Conservation (phyloP, 2,888 invertebrate genomes). For the Achlya flavicornis region DNA sequence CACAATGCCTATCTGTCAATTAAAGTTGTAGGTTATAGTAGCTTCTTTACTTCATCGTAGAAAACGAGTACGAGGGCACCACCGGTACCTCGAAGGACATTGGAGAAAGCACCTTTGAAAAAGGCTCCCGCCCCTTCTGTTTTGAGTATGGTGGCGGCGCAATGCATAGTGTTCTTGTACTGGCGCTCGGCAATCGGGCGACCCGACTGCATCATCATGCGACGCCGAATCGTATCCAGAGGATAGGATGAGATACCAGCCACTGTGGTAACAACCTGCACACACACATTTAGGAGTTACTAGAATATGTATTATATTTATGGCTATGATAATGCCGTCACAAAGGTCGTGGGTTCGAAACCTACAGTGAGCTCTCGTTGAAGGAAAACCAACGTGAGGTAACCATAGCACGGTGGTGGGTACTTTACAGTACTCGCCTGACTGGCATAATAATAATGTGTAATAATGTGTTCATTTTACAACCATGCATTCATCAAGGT, state of each 20-base stretch:
- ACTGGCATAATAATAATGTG: too few relatives aligned
- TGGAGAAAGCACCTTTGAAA: constrained; percentile 98
- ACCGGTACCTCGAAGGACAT: constrained; percentile 95
- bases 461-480: too few relatives aligned
- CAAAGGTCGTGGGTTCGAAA: too few relatives aligned
- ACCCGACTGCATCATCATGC: constrained; percentile 99
- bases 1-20: neutral
- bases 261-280: constrained; percentile 85
- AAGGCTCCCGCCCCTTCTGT: constrained; percentile 93
- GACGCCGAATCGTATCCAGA: constrained; percentile 96
- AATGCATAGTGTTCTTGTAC: constrained; percentile 96
- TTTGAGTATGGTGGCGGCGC: constrained; percentile 91
- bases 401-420: too few relatives aligned
- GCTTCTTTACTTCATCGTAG: constrained; percentile 93
- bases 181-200: constrained; percentile 88
- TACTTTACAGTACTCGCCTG: too few relatives aligned
- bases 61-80: constrained; percentile 95
- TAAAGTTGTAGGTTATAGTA: constrained; percentile 67
- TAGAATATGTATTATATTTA: neutral
- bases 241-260: constrained; percentile 97
- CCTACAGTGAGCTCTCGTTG: too few relatives aligned
- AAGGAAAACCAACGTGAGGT: too few relatives aligned
- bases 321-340: neutral
- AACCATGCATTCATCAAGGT: too few relatives aligned
- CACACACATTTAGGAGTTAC: constrained; percentile 5